Conservation (phyloP, 2,888 invertebrate species). For the Cephus nigrinus region DNA sequence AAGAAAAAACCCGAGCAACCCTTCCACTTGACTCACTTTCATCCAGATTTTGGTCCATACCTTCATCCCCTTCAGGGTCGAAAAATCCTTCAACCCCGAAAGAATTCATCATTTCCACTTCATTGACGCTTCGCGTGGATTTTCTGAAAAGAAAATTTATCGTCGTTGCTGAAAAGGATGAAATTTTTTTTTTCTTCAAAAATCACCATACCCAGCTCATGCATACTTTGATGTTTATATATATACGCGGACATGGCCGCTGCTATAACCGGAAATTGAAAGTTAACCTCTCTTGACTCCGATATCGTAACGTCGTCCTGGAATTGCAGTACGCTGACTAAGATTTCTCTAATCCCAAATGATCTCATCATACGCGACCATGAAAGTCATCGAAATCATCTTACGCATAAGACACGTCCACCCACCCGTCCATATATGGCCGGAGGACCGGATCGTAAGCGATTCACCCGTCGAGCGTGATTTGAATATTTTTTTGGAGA, state of each 20-base stretch:
- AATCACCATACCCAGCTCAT: not conserved
- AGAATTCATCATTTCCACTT: not conserved
- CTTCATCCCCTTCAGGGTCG: not conserved
- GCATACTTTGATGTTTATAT: not conserved
- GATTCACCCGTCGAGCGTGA: not conserved
- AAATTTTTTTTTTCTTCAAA: no score
- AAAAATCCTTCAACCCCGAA: not conserved
- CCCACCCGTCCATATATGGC: not conserved
- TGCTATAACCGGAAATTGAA: slow-evolving; percentile 46
- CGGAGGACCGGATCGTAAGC: not conserved
- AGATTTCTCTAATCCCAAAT: slow-evolving; percentile 5
- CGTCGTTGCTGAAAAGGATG: not conserved
- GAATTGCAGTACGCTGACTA: not conserved
- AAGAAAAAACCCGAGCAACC: not conserved
- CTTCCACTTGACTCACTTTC: not conserved
- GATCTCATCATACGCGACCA: slow-evolving; percentile 1
- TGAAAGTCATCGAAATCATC: not conserved
- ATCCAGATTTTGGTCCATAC: not conserved
- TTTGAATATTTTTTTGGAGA: not conserved
- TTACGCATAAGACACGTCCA: not conserved
- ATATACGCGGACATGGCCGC: not conserved
- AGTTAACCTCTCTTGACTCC: slow-evolving; percentile 48
- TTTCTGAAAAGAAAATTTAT: not conserved
- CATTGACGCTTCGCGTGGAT: not conserved
- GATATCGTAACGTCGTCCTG: slow-evolving; percentile 9